phyloP scores from a whole-genome alignment of 2,797 vertebrate species.

The Girardinus metallicus region DNA sequence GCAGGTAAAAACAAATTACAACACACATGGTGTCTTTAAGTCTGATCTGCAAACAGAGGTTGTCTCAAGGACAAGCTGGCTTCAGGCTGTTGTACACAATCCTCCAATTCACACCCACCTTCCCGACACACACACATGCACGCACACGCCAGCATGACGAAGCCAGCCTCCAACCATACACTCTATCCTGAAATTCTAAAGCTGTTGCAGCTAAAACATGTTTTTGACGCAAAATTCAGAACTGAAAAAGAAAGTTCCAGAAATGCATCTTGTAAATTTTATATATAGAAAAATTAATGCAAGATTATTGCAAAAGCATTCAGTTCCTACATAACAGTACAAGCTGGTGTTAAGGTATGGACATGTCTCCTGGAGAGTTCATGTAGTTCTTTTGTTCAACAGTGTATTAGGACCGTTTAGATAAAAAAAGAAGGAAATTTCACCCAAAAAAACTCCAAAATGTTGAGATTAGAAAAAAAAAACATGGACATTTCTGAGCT shows the following conservation, averaged over 20 bases:
- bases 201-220: background rate
- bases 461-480: too few species aligned
- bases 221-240: background rate
- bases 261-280: too few species aligned
- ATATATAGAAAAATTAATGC: background rate
- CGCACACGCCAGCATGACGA: background rate
- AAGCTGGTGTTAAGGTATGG: background rate
- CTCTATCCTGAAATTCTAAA: background rate
- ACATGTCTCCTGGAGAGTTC: background rate
- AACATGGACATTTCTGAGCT: too few species aligned
- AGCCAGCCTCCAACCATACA: constrained; percentile 13
- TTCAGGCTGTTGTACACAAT: constrained; percentile 22
- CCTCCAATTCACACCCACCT: constrained; percentile 5
- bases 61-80: constrained; percentile 64
- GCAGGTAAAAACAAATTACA: constrained; percentile 74
- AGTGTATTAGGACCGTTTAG: too few species aligned
- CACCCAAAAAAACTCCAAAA: too few species aligned
- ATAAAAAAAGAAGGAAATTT: too few species aligned
- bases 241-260: constrained; percentile 1
- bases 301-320: background rate
- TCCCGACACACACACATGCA: constrained; percentile 20
- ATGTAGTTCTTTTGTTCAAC: too few species aligned
- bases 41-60: constrained; percentile 61
- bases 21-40: constrained; percentile 61
- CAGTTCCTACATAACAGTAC: background rate